Base-by-base conservation (phyloP, 2,113 vertebrate species). In the Artemisiospiza belli region DNA sequence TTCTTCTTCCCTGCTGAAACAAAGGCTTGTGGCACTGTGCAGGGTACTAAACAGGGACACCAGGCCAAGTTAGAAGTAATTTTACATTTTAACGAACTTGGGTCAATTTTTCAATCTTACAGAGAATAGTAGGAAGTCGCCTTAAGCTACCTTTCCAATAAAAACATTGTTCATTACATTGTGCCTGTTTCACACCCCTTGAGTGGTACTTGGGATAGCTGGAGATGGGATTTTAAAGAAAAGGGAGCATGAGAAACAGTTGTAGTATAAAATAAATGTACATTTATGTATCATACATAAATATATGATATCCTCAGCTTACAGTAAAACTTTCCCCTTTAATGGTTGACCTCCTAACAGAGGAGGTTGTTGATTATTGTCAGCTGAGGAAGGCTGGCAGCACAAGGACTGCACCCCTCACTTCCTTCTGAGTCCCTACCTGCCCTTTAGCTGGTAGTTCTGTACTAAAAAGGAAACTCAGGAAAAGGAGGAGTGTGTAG, bases 341-440 rank as follows among this genome's bases (percentile, higher is more conserved):
- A 6, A 15, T 49, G 7, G 52, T 24, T 61, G 41, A 3, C 16
- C 21, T 67, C 23, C 39, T 66, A 27, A 63, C n/a, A 57, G 52
- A 81, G 59, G 33, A 80, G 22, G 7, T 43, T 37, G 13, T 76
- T 82, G 20, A 33, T 80, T 28, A 25, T 16, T 57, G 22, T 41
- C 33, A 44, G 5, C n/a, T 58, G 67, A 69, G 31, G 61, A 75
- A 76, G 49, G 52, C 43, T 3, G 10, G 43, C 35, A 70, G 64
- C 54, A 13, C 31, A 58, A 41, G 28, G 31, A 39, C 4, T 1
- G 1, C 9, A 28, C 3, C 3, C 10, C 20, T 78, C 8, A 2
- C 0, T 51, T 46, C 25, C 54, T 72, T 92, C 24, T 43, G 58
- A 51, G 43, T 74, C 39, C 33, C 10, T 6, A 3, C 6, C 30